Conservation (phyloP, 2,797 vertebrate species). For the Artibeus jamaicensis region DNA sequence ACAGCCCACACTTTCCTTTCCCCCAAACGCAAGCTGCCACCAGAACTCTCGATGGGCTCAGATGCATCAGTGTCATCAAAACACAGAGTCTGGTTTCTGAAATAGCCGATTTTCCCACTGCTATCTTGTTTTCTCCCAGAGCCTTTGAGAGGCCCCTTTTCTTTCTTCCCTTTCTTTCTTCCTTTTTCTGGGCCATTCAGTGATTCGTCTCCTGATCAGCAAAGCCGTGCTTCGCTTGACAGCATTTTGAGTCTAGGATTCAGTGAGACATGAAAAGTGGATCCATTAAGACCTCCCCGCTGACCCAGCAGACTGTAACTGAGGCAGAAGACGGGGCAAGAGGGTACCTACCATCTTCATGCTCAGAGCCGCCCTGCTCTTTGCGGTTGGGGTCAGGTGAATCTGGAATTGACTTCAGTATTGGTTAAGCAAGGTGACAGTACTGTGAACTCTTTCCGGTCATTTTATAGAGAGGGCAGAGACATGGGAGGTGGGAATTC, state of each 20-base stretch:
- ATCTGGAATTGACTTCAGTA: not conserved
- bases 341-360: not conserved
- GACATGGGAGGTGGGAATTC: not conserved
- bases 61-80: constrained; percentile 39
- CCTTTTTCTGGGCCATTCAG: constrained; percentile 3
- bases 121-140: constrained; percentile 51
- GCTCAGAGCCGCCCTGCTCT: not conserved
- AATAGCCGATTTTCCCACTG: constrained; percentile 45
- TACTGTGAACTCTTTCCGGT: not conserved
- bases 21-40: not conserved
- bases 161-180: constrained; percentile 49
- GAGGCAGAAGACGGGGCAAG: not conserved
- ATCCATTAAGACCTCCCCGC: constrained; percentile 2
- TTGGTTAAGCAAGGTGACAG: not conserved
- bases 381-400: not conserved
- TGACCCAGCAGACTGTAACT: not conserved
- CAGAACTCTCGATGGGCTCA: not conserved
- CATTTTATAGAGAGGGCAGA: not conserved
- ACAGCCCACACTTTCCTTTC: not conserved
- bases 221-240: not conserved
- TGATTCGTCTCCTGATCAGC: constrained; percentile 43
- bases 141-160: constrained; percentile 4
- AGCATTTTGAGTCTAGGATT: not conserved
- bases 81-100: constrained; percentile 47
- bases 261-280: constrained; percentile 2